phyloP scores from a whole-genome alignment of 2,113 vertebrate genomes.

The Empidonax traillii region DNA sequence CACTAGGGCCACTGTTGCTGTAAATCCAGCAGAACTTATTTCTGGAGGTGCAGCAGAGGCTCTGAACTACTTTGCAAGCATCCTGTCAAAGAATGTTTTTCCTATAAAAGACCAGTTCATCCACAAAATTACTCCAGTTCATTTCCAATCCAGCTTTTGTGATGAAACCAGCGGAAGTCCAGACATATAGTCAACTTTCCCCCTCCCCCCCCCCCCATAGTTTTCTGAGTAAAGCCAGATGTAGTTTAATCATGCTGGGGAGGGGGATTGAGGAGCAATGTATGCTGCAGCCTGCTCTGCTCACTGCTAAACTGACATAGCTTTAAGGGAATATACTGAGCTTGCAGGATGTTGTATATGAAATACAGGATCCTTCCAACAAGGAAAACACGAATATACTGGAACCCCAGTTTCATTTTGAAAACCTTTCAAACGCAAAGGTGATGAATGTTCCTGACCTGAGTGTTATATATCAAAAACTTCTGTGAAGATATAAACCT shows the following conservation, averaged over 20 bases:
- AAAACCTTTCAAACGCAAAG: background rate
- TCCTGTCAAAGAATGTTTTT: background rate
- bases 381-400: background rate
- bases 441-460: background rate
- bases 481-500: background rate
- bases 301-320: background rate
- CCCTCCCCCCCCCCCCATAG: too few relatives aligned
- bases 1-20: background rate
- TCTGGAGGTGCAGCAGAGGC: background rate
- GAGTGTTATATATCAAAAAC: background rate
- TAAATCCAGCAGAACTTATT: background rate
- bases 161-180: background rate
- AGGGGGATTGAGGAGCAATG: background rate
- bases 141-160: background rate
- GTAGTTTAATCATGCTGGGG: background rate
- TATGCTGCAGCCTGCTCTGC: background rate
- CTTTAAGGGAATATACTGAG: background rate
- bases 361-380: background rate
- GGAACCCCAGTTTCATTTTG: background rate
- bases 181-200: background rate
- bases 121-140: background rate
- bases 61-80: background rate
- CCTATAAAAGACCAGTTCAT: background rate
- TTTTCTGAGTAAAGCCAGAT: background rate
- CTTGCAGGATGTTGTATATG: background rate